Base-by-base conservation (phyloP, 2,113 vertebrate species). In the Megalops atlanticus region DNA sequence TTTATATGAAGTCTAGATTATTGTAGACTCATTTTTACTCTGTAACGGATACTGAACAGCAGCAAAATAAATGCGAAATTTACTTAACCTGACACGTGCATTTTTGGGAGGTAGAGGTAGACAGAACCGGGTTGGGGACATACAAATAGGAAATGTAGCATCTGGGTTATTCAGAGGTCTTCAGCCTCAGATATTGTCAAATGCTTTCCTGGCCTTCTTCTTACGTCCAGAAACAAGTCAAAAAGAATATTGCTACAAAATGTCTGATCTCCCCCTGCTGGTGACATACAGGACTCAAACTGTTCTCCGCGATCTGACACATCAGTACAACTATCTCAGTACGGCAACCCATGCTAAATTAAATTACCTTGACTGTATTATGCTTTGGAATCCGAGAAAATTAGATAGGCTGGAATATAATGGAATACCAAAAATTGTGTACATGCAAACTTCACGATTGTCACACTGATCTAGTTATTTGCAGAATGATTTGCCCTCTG, bases 251-350 rank as follows among this genome's bases (percentile, higher is more conserved):
- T 74, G 76, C 81, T 83, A 68, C 71, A 69, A 81, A 68, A 85
- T 81, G 85, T 81, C 85, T 84, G 84, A 92, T 64, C 89, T 79
- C 91, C 92, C 90, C 90, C 91, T 92, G 81, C 89, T 85, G 90
- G 91, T 52, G 0, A 47, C 39, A 75, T 49, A 15, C 35, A 71
- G 81, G 77, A 43, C 72, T 39, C 36, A 39, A 27, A 24, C 27
- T 54, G 35, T n/a, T 5, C 16, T 33, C 39, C 5, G 2, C 18
- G 18, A 3, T 39, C 31, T 15, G 68, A 33, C 14, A 70, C 21
- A 58, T n/a, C 52, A 24, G 6, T 31, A 27, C 6, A 64, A 64
- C 11, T 11, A 24, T 3, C n/a, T 31, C n/a, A n/a, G n/a, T 31
- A 31, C n/a, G 10, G 8, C 58, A 64, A 11, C 24, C n/a, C 58